Evolutionary conservation across 2,888 invertebrate species (phyloP), one percentile per base, ranked within the genome.

Genomic region (Oxycera nigricornis): DNA sequence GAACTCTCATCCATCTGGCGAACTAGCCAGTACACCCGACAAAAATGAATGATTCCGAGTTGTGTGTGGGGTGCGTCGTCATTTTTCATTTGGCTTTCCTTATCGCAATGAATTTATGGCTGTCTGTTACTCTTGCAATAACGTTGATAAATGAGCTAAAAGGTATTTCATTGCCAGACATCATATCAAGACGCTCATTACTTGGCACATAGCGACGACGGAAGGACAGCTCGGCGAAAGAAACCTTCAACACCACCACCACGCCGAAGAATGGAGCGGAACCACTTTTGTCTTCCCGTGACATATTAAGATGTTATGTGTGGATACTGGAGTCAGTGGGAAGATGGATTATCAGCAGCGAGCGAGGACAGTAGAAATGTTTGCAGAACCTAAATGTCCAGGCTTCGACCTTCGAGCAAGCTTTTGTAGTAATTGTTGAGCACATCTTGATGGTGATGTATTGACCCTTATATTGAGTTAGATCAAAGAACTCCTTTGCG

Each of bases 21-120:
- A 31, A 20, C 62, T 6, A 62, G 2, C 30, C 31, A 31, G 11
- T 31, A 55, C 6, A 30, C 11, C 35, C 20, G 30, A 24, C 65
- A 65, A 65, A 65, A 65, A 65, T 39, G 65, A 65, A 28, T 65
- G 65, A 65, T 65, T 39, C 17, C 65, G 41, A 39, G 41, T 39
- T 39, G 24, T 41, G 20, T 39, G 65, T 65, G 24, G 39, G n/a
- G n/a, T n/a, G n/a, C 41, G 24, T 20, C 39, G 65, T 65, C 65
- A 65, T 65, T 65, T 65, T 65, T 65, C 65, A 65, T 65, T 65
- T 65, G 41, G 65, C 30, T 30, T 65, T 65, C 65, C 65, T 65
- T 65, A 65, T 65, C 65, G 65, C 65, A 65, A 65, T 65, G 39
- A 65, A 65, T 65, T 65, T 65, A 65, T 65, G 65, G 65, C 65